A percentile compares a stretch with the other conserved stretches of the same genome.
Evolutionary conservation across 2,888 invertebrate species (phyloP).

Genomic region (Limnephilus lunatus): DNA sequence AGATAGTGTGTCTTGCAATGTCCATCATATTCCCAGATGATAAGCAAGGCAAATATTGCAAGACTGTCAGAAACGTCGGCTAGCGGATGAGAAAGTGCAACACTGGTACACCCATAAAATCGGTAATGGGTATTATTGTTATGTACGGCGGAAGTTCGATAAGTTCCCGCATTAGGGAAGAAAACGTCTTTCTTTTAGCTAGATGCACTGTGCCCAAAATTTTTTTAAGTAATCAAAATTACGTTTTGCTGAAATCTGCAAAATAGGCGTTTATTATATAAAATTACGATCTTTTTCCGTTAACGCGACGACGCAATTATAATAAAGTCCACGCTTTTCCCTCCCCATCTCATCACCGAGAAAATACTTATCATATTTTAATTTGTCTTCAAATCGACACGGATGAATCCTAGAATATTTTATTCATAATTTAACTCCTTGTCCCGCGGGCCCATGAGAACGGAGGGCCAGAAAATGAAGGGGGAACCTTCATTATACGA

Average conservation of each 20-base stretch:
- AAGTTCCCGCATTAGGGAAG: no score
- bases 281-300: not conserved
- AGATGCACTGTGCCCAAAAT: not conserved
- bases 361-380: conserved; percentile 22
- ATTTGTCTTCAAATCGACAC: not conserved
- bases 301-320: not conserved
- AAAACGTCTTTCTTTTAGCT: no score
- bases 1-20: no score
- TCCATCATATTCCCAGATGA: no score
- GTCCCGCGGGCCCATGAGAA: conserved; percentile 30
- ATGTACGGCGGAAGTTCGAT: no score
- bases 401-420: not conserved
- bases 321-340: not conserved
- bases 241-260: not conserved
- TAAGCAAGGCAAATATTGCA: no score
- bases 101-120: no score
- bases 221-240: not conserved
- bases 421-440: conserved; percentile 46
- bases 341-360: not conserved
- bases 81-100: no score
- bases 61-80: no score
- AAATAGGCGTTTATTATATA: not conserved
- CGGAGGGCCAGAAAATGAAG: conserved; percentile 27
- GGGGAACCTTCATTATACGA: conserved; percentile 22
- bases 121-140: no score